phyloP scores from a whole-genome alignment of 1,140 invertebrate genomes.

The Bemisia tabaci region DNA sequence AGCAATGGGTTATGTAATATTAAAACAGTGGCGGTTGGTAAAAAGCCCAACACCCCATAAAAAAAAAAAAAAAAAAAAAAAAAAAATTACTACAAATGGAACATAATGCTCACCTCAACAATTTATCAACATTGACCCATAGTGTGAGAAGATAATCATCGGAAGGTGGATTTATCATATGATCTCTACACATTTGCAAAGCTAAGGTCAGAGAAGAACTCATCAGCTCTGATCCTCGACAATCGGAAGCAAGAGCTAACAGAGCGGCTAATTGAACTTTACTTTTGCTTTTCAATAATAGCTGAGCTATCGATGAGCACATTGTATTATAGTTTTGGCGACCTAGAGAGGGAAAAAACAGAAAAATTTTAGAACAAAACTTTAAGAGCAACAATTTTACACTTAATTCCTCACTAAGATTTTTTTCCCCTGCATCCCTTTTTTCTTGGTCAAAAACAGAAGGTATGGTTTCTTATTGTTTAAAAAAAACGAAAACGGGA shows the following conservation, averaged over 20 bases:
- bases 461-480: too few species aligned
- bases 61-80: too few species aligned
- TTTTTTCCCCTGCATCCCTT: too few species aligned
- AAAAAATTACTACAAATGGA: too few species aligned
- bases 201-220: conserved; percentile 15
- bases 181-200: conserved; percentile 2
- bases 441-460: too few species aligned
- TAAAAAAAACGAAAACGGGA: too few species aligned
- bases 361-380: background rate
- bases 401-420: too few species aligned
- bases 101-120: conserved; percentile 20
- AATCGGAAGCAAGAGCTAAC: conserved; percentile 28
- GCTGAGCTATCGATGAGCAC: conserved; percentile 36
- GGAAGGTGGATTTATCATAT: background rate
- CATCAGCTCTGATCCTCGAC: conserved; percentile 11
- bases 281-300: conserved; percentile 37
- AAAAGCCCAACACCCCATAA: too few species aligned
- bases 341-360: conserved; percentile 29
- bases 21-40: too few species aligned
- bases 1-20: too few species aligned
- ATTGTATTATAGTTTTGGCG: conserved; percentile 38
- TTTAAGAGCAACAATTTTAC: background rate
- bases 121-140: conserved; percentile 21
- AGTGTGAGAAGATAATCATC: conserved; percentile 9
- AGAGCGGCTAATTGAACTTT: conserved; percentile 37